Percentiles rank a stretch among this genome's conserved stretches.
phyloP scores from a whole-genome alignment of 2,797 vertebrate genomes.

The Buceros bicornis region DNA sequence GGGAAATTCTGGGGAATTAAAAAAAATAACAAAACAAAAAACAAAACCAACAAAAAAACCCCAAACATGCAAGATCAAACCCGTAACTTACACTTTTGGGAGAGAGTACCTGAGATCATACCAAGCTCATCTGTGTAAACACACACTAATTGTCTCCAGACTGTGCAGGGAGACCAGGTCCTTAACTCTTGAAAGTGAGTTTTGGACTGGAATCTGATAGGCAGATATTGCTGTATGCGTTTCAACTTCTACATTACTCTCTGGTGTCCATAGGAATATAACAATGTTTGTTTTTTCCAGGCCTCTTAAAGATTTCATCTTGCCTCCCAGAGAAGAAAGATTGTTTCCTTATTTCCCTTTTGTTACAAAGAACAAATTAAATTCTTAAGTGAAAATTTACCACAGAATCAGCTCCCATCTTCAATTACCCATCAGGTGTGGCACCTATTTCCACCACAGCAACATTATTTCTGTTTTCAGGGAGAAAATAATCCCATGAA shows the following conservation, averaged over 20 bases:
- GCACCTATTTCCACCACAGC: neutral
- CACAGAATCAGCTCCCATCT: neutral
- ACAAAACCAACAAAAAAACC: neutral
- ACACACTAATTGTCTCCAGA: neutral
- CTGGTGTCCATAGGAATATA: neutral
- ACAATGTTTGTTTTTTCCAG: neutral
- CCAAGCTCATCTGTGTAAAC: neutral
- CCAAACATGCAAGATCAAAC: neutral
- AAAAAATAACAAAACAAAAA: neutral
- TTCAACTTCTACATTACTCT: neutral
- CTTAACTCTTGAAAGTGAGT: neutral
- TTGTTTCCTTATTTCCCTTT: neutral
- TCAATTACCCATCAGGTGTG: neutral
- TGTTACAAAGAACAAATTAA: neutral
- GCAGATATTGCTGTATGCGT: rapidly evolving
- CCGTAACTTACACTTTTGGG: rapidly evolving
- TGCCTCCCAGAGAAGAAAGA: neutral
- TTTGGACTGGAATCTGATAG: neutral
- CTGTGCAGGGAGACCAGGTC: neutral
- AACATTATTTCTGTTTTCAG: neutral
- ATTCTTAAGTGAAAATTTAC: neutral
- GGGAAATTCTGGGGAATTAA: too few relatives aligned
- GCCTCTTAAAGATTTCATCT: neutral
- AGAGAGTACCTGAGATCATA: neutral
- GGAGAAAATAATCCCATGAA: neutral